Conservation (phyloP, 2,797 vertebrate species). For the Zalophus californianus region DNA sequence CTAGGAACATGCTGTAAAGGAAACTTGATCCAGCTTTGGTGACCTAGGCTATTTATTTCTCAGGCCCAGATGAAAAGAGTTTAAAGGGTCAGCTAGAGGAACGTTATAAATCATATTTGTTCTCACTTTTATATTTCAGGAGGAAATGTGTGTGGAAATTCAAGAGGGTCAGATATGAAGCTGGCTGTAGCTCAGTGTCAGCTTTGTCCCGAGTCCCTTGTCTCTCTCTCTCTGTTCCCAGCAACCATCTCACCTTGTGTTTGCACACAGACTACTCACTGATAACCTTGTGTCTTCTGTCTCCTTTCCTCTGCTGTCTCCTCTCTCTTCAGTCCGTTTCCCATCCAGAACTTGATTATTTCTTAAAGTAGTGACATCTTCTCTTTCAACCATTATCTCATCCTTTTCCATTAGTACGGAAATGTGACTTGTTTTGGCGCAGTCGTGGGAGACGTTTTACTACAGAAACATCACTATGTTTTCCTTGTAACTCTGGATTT, state of each 20-base stretch:
- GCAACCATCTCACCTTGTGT: not conserved
- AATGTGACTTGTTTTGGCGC: not conserved
- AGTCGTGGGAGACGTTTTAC: not conserved
- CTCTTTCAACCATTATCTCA: not conserved
- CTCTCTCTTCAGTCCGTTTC: not conserved
- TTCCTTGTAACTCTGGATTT: constrained; percentile 23
- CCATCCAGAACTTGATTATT: not conserved
- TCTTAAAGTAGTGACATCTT: constrained; percentile 25
- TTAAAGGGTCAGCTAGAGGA: constrained; percentile 34
- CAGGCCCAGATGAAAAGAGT: not conserved
- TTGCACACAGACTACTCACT: not conserved
- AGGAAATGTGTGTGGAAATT: constrained; percentile 26
- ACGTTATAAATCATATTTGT: constrained; percentile 25
- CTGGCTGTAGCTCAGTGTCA: not conserved
- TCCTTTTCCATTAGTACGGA: not conserved
- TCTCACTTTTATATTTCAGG: constrained; percentile 50
- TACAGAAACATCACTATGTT: not conserved
- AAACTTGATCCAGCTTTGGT: not conserved
- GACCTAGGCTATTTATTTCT: constrained; percentile 25
- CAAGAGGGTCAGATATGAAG: constrained; percentile 20
- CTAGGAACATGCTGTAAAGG: constrained; percentile 37
- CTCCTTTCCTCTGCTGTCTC: not conserved
- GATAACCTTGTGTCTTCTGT: not conserved
- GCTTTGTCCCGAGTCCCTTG: not conserved
- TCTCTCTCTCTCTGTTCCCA: constrained; percentile 3